These are phyloP conservation scores for Ichneumoninae sp. DNA, from an alignment of 2,888 invertebrate genomes.

Conservation along the genomic window DNA sequence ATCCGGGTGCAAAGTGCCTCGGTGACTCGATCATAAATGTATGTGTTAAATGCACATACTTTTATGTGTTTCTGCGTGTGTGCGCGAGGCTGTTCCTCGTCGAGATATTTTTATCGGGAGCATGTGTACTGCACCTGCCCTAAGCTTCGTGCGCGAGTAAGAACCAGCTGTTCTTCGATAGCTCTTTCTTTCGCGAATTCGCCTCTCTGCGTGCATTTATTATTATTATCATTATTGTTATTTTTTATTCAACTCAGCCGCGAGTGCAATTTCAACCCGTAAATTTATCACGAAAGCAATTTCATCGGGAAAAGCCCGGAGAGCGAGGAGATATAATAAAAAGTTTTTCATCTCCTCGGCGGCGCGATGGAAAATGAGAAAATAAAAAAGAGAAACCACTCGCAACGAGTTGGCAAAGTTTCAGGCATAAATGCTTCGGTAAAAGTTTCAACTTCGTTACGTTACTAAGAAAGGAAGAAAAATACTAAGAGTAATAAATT, in stretches of 20 bases:
- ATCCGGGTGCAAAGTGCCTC: constrained; percentile 23
- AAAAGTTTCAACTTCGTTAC: background rate
- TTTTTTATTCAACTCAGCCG: constrained; percentile 7
- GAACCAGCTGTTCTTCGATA: constrained; percentile 63
- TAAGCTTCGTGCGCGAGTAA: constrained; percentile 57
- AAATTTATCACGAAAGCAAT: constrained; percentile 23
- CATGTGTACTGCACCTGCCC: constrained; percentile 66
- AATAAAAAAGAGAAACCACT: background rate
- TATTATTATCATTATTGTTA: constrained; percentile 13
- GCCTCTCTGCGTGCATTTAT: constrained; percentile 29
- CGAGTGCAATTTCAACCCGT: constrained; percentile 35
- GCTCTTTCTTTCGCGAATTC: constrained; percentile 54
- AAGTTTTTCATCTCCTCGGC: constrained; percentile 7
- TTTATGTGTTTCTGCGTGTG: background rate
- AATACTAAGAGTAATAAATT: background rate
- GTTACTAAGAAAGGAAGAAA: background rate
- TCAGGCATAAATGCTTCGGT: background rate
- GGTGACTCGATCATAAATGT: constrained; percentile 12
- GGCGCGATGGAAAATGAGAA: background rate
- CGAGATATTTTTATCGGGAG: constrained; percentile 61
- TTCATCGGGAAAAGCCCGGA: background rate
- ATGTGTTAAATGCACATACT: background rate
- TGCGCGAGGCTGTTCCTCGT: constrained; percentile 11
- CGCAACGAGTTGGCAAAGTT: background rate
- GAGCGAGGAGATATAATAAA: background rate